Conservation (phyloP, 2,888 invertebrate genomes). For the Morpho helenor region DNA sequence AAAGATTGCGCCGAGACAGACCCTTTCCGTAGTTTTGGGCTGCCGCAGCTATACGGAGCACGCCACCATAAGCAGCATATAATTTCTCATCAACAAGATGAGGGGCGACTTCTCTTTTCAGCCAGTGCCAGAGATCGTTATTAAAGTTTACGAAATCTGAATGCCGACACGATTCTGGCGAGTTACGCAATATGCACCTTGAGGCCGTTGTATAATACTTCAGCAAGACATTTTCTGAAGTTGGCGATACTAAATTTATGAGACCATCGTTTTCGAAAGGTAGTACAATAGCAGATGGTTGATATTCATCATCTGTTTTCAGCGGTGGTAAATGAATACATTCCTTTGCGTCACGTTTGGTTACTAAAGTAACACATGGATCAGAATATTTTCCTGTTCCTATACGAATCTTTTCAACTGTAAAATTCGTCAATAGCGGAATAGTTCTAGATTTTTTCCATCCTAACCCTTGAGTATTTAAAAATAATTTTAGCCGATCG, state of each 20-base stretch:
- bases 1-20: constrained; percentile 54
- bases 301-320: constrained; percentile 46
- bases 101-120: constrained; percentile 64
- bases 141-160: constrained; percentile 63
- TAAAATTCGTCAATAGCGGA: constrained; percentile 54
- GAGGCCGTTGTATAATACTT: constrained; percentile 64
- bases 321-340: constrained; percentile 63
- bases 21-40: constrained; percentile 65
- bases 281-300: constrained; percentile 54
- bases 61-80: constrained; percentile 62
- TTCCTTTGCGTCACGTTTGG: constrained; percentile 51
- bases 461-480: constrained; percentile 64
- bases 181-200: constrained; percentile 55
- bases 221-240: constrained; percentile 52
- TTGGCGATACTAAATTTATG: constrained; percentile 48
- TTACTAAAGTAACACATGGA: constrained; percentile 51
- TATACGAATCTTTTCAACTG: constrained; percentile 57
- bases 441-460: constrained; percentile 49
- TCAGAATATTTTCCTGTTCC: constrained; percentile 46
- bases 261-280: constrained; percentile 58
- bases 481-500: constrained; percentile 42
- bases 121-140: constrained; percentile 68
- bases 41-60: constrained; percentile 62
- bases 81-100: constrained; percentile 60
- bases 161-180: constrained; percentile 58